These are phyloP conservation scores for Zaprionus inermis DNA, from an alignment of 1,140 invertebrate genomes.

Conservation along the genomic window DNA sequence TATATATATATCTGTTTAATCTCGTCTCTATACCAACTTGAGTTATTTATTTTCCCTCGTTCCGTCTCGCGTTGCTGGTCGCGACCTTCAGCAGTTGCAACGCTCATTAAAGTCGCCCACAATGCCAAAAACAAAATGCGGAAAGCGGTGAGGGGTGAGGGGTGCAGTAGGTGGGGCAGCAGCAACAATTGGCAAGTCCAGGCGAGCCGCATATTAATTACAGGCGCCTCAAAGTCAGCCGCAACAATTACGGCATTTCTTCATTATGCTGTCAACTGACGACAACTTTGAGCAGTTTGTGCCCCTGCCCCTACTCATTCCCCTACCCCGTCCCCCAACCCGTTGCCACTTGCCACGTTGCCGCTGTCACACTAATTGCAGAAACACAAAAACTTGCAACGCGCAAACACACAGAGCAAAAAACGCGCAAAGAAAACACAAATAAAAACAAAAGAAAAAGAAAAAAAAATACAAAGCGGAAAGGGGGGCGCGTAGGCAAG, in stretches of 20 bases:
- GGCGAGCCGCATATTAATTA: slow-evolving; percentile 64
- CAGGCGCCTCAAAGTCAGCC: slow-evolving; percentile 60
- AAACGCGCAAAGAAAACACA: slow-evolving; percentile 20
- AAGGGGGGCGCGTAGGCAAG: too few species aligned
- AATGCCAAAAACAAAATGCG: not conserved
- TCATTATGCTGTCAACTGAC: slow-evolving; percentile 59
- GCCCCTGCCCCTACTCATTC: not conserved
- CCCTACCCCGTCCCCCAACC: not conserved
- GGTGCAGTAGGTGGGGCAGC: not conserved
- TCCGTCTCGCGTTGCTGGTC: not conserved
- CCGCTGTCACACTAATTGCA: slow-evolving; percentile 73
- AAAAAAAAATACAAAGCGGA: not conserved
- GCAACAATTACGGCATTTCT: slow-evolving; percentile 77
- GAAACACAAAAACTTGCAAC: slow-evolving; percentile 75
- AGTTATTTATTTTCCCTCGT: not conserved
- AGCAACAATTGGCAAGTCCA: slow-evolving; percentile 48
- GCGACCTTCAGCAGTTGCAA: not conserved
- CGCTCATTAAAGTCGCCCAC: slow-evolving; percentile 32
- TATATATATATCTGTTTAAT: not conserved
- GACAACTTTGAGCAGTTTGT: slow-evolving; percentile 24
- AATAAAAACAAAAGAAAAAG: slow-evolving; percentile 22
- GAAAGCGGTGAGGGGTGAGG: not conserved
- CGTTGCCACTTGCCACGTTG: slow-evolving; percentile 33
- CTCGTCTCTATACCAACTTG: too few species aligned
- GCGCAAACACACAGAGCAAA: slow-evolving; percentile 21